A percentile compares a stretch with the other conserved stretches of the same genome.
phyloP scores from a whole-genome alignment of 2,113 vertebrate genomes.

The Gymnogyps californianus region DNA sequence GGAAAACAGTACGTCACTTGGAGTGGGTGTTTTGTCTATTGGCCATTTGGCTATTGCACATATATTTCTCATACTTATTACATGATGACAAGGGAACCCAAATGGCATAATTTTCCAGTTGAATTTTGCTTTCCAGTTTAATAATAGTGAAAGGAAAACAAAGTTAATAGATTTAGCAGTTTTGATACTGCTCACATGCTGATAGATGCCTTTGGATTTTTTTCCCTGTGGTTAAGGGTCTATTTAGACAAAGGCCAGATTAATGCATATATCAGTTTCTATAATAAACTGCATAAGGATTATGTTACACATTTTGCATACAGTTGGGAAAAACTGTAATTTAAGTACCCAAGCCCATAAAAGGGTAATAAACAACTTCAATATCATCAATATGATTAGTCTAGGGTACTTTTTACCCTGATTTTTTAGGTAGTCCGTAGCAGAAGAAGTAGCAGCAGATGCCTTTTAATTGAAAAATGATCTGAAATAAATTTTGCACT shows the following conservation, averaged over 20 bases:
- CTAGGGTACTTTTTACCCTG: slow-evolving; percentile 37
- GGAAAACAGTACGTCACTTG: slow-evolving; percentile 85
- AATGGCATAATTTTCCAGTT: slow-evolving; percentile 79
- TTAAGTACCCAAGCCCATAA: slow-evolving; percentile 71
- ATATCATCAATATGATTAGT: slow-evolving; percentile 65
- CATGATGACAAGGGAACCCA: slow-evolving; percentile 81
- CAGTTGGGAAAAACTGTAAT: slow-evolving; percentile 76
- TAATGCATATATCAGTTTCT: slow-evolving; percentile 72
- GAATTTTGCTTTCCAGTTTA: slow-evolving; percentile 77
- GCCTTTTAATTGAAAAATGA: slow-evolving; percentile 78
- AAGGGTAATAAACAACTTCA: slow-evolving; percentile 75
- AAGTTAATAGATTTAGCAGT: slow-evolving; percentile 77
- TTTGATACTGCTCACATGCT: slow-evolving; percentile 59
- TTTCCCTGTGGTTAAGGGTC: slow-evolving; percentile 55
- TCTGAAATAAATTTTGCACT: slow-evolving; percentile 71
- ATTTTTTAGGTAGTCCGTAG: slow-evolving; percentile 51
- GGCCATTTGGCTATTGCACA: slow-evolving; percentile 81
- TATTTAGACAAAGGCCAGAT: slow-evolving; percentile 72
- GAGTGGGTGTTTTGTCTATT: slow-evolving; percentile 84
- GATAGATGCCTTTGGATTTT: slow-evolving; percentile 50
- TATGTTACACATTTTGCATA: slow-evolving; percentile 75
- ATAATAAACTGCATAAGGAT: slow-evolving; percentile 70
- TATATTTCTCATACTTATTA: slow-evolving; percentile 83
- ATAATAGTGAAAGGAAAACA: slow-evolving; percentile 79
- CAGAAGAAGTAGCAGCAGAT: slow-evolving; percentile 65